Base-by-base conservation (phyloP, 2,888 invertebrate genomes). In the Pseudococcus longispinus region DNA sequence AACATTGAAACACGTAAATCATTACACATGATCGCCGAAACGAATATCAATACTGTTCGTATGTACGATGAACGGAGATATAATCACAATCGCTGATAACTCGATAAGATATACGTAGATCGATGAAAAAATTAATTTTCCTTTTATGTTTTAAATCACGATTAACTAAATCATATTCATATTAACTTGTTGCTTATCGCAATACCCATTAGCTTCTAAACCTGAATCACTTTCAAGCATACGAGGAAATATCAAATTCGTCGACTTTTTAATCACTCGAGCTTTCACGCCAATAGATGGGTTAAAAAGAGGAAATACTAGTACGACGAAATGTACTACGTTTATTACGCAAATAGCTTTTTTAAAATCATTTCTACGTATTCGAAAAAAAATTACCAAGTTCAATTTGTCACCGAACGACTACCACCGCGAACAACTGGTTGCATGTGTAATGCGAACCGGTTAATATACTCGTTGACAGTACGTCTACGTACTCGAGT, bases 401-500 rank as follows among this genome's bases (percentile, higher is more conserved):
- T 70, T 60, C 29, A 70, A 70, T 70, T 70, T 70, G 29, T 70
- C 70, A 70, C 29, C 15, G 70, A 18, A 29, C 29, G 29, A 29
- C 29, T 20, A 70, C 29, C 70, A 46, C 44, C 11, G 44, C 18
- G 37, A 46, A 26, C 20, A 83, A 83, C 83, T 42, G 51, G 83
- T 83, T 83, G 51, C 83, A 26, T 51, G 20, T 46, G 83, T 51
- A 83, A 46, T 46, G 42, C 2, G 18, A 83, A 83, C 83, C 83
- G 83, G 83, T 83, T 83, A 29, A 46, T 26, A 42, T 82, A 46
- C 83, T 83, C 83, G 20, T 83, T 51, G 44, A 83, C 83, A 51
- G 29, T 60, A 60, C 15, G 55, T 37, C 37, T 37, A 37, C 37
- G 37, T 37, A 37, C 37, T 5, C 37, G 37, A 37, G 9, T 37